Evolutionary conservation across 2,888 invertebrate species (phyloP).

Genomic region (Drosophila melanocephala): DNA sequence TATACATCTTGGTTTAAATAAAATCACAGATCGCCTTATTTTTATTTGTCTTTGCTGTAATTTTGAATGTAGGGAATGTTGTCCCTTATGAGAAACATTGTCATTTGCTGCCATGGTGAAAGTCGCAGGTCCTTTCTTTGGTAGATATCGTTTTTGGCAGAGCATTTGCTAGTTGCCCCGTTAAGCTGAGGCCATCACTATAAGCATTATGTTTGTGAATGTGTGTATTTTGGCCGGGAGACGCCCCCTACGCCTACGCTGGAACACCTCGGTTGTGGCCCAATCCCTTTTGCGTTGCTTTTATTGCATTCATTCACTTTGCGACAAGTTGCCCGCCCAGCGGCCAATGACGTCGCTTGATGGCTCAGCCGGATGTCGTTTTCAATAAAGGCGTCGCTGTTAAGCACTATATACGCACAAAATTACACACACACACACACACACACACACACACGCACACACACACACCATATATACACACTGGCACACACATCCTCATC

Average conservation of each 20-base stretch:
- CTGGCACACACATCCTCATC: not conserved
- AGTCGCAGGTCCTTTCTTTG: not conserved
- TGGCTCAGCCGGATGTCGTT: slow-evolving; percentile 75
- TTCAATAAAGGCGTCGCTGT: slow-evolving; percentile 76
- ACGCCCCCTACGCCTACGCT: slow-evolving; percentile 19
- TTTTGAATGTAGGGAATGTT: too few species aligned
- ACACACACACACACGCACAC: slow-evolving; percentile 8
- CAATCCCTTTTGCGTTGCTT: slow-evolving; percentile 57
- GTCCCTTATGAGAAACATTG: too few species aligned
- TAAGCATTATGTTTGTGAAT: not conserved
- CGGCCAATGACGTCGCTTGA: slow-evolving; percentile 59
- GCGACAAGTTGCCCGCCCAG: slow-evolving; percentile 33
- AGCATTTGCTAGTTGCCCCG: not conserved
- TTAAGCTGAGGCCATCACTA: not conserved
- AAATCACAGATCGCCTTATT: not conserved
- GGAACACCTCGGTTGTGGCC: slow-evolving; percentile 22
- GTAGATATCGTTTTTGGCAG: not conserved
- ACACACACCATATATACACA: slow-evolving; percentile 22
- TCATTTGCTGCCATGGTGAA: not conserved
- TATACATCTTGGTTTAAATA: not conserved
- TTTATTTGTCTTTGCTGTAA: not conserved
- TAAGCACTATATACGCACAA: slow-evolving; percentile 52
- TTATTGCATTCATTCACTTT: slow-evolving; percentile 79
- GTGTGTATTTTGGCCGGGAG: not conserved
- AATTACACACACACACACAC: slow-evolving; percentile 16